Evolutionary conservation across 2,113 vertebrate genomes (phyloP), one percentile per base, ranked within the genome.

Genomic region (Nettapus auritus): DNA sequence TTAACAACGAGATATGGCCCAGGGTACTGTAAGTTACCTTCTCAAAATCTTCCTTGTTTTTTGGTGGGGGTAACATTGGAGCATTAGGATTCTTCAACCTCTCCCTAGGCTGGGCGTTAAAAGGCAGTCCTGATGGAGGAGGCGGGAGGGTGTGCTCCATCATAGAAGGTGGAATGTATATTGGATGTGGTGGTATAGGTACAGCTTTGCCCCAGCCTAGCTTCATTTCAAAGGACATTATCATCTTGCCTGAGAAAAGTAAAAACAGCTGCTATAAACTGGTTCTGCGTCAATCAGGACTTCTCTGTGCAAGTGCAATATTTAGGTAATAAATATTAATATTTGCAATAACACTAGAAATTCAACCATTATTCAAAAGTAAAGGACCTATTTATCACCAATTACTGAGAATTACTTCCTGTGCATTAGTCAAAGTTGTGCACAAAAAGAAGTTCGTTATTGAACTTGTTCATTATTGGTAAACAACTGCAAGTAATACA

Each of bases 141-240:
- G 99, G 99, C 3, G 99, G 99, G 44, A 99, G 98, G 6, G 99
- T 99, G 86, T 99, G 99, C 97, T 99, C 99, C 99, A 99, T 99
- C 99, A 99, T 99, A 77, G 99, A 99, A 84, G 99, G 99, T 12
- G 99, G 99, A 98, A 99, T 99, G 98, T 99, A 99, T 98, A 99
- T 99, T 67, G 99, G 99, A 96, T 99, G 99, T 85, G 99, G 99
- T 62, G 99, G 99, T 71, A 99, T 99, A 93, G 99, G 99, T 83
- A 99, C 99, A 89, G 99, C 99, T 98, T 99, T 99, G 95, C 99
- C 99, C 99, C 99, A 99, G 15, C 99, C 99, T 94, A 99, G 97
- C 98, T 99, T 99, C 99, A 99, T 99, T 98, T 99, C 99, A 98
- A 99, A 99, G 67, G 99, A 99, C 99, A 99, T 99, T 67, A 99